phyloP scores from a whole-genome alignment of 2,888 invertebrate species.

The Acanthopleura granulata region DNA sequence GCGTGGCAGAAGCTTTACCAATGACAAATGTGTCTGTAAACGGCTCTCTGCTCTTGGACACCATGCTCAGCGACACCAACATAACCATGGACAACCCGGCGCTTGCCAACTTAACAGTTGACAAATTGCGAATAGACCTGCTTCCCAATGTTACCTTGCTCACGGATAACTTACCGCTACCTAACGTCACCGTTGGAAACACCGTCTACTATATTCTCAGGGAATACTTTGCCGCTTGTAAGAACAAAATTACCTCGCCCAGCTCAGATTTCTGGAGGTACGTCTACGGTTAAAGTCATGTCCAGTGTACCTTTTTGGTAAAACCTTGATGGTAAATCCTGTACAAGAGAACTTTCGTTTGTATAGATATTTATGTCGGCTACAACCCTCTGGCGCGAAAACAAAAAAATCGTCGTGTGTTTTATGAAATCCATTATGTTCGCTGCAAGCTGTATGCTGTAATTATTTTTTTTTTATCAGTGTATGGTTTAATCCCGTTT shows the following conservation, averaged over 20 bases:
- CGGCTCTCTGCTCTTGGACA: neutral
- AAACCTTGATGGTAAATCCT: too few species aligned
- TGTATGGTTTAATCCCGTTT: too few species aligned
- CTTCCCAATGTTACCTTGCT: constrained; percentile 8
- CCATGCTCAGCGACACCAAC: neutral
- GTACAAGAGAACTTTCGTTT: too few species aligned
- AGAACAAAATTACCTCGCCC: constrained; percentile 34
- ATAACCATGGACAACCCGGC: neutral
- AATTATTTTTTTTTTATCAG: too few species aligned
- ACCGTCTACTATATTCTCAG: constrained; percentile 36
- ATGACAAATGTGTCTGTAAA: neutral
- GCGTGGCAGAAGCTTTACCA: constrained; percentile 19
- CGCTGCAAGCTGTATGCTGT: too few species aligned
- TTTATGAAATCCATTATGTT: too few species aligned
- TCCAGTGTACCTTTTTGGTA: neutral
- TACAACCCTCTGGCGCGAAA: too few species aligned
- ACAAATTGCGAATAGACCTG: neutral
- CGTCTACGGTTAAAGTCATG: too few species aligned
- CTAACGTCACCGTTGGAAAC: constrained; percentile 22
- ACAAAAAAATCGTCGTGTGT: too few species aligned
- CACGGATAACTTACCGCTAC: neutral
- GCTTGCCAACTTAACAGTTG: neutral
- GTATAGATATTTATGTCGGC: too few species aligned
- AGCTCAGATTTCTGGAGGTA: constrained; percentile 57
- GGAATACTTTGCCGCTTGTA: constrained; percentile 32